Conservation (phyloP, 1,140 invertebrate species). For the Medauroidea extradentata region DNA sequence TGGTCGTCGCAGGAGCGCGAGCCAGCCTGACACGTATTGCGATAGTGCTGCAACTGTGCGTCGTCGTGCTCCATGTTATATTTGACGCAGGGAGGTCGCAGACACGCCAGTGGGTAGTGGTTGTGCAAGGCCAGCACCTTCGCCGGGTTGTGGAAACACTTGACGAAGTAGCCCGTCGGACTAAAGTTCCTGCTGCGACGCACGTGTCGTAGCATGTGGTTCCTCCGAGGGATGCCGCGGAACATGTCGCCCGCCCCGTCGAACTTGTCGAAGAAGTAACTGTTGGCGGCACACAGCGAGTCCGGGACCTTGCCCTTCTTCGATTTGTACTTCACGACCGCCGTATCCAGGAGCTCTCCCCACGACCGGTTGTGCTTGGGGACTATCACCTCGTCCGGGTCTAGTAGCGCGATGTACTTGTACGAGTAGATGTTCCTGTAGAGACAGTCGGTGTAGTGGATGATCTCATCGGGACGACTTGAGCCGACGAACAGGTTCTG, state of each 20-base stretch:
- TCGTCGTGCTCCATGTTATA: conserved; percentile 39
- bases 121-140: conserved; percentile 46
- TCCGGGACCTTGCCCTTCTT: neutral
- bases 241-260: conserved; percentile 21
- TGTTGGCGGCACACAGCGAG: conserved; percentile 35
- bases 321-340: conserved; percentile 25
- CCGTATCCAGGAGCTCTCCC: conserved; percentile 40
- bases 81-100: conserved; percentile 38
- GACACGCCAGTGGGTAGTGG: conserved; percentile 46
- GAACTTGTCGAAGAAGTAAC: conserved; percentile 53
- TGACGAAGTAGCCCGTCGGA: conserved; percentile 44
- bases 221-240: conserved; percentile 39
- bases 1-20: conserved; percentile 30
- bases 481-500: neutral
- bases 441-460: conserved; percentile 70
- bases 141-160: conserved; percentile 47
- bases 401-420: neutral
- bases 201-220: conserved; percentile 48
- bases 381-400: neutral
- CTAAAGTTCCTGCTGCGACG: conserved; percentile 44
- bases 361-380: conserved; percentile 29
- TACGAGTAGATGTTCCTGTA: conserved; percentile 39
- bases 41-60: conserved; percentile 52
- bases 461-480: conserved; percentile 49
- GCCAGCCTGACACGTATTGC: conserved; percentile 43